Evolutionary conservation across 2,113 vertebrate genomes (phyloP), one percentile per base, ranked within the genome.

Genomic region (Serinus canaria): DNA sequence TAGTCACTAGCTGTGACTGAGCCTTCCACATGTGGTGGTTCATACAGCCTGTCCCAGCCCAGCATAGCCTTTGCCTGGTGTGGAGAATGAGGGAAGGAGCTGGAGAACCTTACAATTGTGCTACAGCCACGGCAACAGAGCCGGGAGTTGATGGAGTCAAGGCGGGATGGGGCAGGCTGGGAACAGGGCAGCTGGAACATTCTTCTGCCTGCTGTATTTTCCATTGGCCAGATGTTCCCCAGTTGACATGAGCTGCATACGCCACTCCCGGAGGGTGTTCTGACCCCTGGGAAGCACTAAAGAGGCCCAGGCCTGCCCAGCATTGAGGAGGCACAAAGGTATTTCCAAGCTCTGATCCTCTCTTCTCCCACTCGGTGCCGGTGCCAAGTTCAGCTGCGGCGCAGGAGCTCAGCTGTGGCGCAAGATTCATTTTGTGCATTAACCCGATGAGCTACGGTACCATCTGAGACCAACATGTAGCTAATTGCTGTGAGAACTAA

Each of bases 381-480:
- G 27, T 81, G 93, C 93, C 93, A 96, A 95, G 76, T 55, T 91
- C 68, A 63, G 90, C 91, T 95, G 90, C 89, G 94, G 91, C 15
- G 47, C 83, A 94, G 87, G 70, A 95, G 76, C 58, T 90, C 68
- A 63, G 90, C 91, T 94, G 90, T 94, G 95, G 92, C 15, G 52
- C 83, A 94, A 93, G 89, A 95, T 37, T 77, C 2, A 0, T 56
- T 93, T 93, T 77, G 85, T 75, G 6, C 76, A 8, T 93, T 95
- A 94, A 91, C 93, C 85, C 79, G 0, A 41, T 13, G 82, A 96
- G 92, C 72, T 70, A 28, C 68, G 52, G 74, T 68, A 35, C 85
- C 95, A 93, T 94, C 92, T 96, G 95, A 96, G 75, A 92, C 87
- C 92, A 97, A 95, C 92, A 75, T 94, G 93, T 46, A 95, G 47